A percentile compares a stretch with the other conserved stretches of the same genome.
These are phyloP conservation scores for Oncorhynchus kisutch DNA, from an alignment of 2,113 vertebrate species.

Conservation along the genomic window DNA sequence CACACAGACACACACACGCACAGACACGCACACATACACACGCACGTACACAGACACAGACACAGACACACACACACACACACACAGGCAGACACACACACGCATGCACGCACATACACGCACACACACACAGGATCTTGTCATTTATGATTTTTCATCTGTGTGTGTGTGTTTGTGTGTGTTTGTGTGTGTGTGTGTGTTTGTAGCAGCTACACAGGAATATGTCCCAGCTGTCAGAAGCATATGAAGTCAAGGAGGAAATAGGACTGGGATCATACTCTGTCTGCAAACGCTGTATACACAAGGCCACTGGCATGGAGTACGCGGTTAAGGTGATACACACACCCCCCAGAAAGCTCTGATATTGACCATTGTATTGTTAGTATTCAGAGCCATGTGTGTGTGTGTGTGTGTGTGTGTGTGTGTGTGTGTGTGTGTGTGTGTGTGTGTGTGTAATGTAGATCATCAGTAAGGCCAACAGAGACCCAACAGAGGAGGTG, in stretches of 20 bases:
- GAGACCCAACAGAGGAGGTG: constrained; percentile 87
- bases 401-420: too few relatives aligned
- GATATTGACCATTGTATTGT: too few relatives aligned
- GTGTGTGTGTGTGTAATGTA: constrained; percentile 11
- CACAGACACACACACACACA: too few relatives aligned
- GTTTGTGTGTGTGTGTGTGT: too few relatives aligned
- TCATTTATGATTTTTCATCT: too few relatives aligned
- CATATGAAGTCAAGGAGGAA: constrained; percentile 95
- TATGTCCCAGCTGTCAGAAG: constrained; percentile 87
- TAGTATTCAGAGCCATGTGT: too few relatives aligned
- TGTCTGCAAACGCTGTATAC: constrained; percentile 90
- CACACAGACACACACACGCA: not conserved
- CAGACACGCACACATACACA: constrained; percentile 19
- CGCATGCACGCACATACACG: not conserved
- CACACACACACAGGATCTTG: not conserved
- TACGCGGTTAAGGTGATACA: constrained; percentile 90
- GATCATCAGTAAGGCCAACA: constrained; percentile 78
- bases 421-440: not conserved
- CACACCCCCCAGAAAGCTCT: too few relatives aligned
- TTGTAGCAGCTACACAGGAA: constrained; percentile 86
- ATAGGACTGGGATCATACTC: constrained; percentile 96
- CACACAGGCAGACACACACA: constrained; percentile 50
- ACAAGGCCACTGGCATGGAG: constrained; percentile 92
- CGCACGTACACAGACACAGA: not conserved
- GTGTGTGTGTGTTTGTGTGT: constrained; percentile 30